These are phyloP conservation scores for Pseudomugil gertrudae DNA, from an alignment of 2,797 vertebrate species.

Conservation along the genomic window DNA sequence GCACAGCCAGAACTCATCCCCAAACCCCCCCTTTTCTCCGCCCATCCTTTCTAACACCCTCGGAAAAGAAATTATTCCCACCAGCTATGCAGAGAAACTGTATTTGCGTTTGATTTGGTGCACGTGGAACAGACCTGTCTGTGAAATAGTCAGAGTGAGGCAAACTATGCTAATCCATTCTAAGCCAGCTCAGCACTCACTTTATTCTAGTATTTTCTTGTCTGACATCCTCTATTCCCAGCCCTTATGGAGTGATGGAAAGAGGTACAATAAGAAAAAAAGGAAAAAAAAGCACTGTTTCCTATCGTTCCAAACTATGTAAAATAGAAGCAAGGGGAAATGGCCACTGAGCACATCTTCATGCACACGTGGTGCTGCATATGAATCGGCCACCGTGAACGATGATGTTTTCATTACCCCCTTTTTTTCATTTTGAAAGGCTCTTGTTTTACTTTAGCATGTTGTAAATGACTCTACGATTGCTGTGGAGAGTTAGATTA, in stretches of 20 bases:
- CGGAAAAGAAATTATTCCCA: constrained; percentile 62
- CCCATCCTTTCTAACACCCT: constrained; percentile 29
- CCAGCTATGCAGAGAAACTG: constrained; percentile 44
- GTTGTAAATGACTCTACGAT: constrained; percentile 72
- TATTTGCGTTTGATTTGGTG: constrained; percentile 57
- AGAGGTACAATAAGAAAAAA: constrained; percentile 53
- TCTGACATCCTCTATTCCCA: constrained; percentile 68
- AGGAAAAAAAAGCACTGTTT: constrained; percentile 17
- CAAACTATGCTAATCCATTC: constrained; percentile 65
- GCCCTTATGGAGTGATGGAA: constrained; percentile 62
- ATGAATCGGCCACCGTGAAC: constrained; percentile 62
- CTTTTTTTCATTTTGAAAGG: constrained; percentile 48
- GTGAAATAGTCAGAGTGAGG: constrained; percentile 62
- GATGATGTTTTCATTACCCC: constrained; percentile 50
- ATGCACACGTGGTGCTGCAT: constrained; percentile 47
- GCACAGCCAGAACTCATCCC: constrained; percentile 43
- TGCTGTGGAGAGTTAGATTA: constrained; percentile 57
- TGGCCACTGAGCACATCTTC: constrained; percentile 38
- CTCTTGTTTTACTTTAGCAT: constrained; percentile 46
- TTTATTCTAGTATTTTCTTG: constrained; percentile 59
- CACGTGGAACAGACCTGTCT: constrained; percentile 48
- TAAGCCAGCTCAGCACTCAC: constrained; percentile 55
- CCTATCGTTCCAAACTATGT: constrained; percentile 36
- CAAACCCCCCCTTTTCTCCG: not conserved
- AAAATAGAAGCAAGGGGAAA: constrained; percentile 39